Evolutionary conservation across 1,140 invertebrate genomes (phyloP).

Genomic region (Conus ventricosus): DNA sequence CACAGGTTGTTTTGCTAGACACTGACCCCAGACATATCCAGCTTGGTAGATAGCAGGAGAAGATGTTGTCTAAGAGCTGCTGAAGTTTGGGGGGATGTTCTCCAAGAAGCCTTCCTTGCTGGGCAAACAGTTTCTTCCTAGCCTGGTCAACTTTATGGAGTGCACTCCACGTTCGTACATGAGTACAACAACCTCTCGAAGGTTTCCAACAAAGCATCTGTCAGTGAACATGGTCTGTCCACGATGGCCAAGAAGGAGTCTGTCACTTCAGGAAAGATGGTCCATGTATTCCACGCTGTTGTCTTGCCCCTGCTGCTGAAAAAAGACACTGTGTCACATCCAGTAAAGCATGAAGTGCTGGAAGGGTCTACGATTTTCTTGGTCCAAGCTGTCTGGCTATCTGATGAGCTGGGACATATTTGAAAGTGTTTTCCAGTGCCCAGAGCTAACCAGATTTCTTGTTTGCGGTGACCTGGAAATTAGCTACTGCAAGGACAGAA

Average conservation of each 20-base stretch:
- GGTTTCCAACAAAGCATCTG: background rate
- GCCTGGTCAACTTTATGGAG: background rate
- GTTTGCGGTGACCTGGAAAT: too few relatives aligned
- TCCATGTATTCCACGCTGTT: background rate
- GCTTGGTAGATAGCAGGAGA: background rate
- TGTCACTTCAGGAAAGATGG: background rate
- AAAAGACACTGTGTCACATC: background rate
- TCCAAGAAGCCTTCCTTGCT: background rate
- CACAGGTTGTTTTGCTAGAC: background rate
- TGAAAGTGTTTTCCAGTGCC: too few relatives aligned
- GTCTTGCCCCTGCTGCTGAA: background rate
- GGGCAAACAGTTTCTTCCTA: background rate
- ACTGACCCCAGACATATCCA: background rate
- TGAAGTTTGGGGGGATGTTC: background rate
- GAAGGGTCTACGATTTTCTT: background rate
- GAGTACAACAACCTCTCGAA: background rate
- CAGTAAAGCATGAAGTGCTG: slow-evolving; percentile 48
- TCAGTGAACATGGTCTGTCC: background rate
- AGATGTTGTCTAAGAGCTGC: background rate
- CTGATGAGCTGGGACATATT: background rate
- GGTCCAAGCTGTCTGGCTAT: background rate
- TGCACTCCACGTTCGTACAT: background rate
- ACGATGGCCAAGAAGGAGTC: background rate
- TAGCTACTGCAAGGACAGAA: too few relatives aligned
- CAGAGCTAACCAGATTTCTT: too few relatives aligned